Base-by-base conservation (phyloP, 2,797 vertebrate species). In the Tokudaia tokunoshimensis region DNA sequence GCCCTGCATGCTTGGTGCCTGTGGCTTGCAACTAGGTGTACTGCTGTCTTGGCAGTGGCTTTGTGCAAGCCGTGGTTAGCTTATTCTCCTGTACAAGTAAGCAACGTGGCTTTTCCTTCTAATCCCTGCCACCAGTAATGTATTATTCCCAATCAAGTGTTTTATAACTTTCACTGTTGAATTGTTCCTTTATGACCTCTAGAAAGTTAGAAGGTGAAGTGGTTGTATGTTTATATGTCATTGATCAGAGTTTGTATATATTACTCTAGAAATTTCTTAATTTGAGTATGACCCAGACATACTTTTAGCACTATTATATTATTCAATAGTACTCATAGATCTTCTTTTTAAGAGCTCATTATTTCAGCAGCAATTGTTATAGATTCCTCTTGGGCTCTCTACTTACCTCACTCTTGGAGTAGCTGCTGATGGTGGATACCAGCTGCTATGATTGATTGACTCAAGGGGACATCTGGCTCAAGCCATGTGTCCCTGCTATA, bases 131-230 rank as follows among this genome's bases (percentile, higher is more conserved):
- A 47, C 87, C 47, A 70, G 11, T 41, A 22, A 15, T 34, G 20
- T 89, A 44, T 84, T 91, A 78, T 52, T 92, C 41, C 76, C 47
- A 89, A 4, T 81, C 52, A 88, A 37, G 61, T 90, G 6, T 87
- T 87, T 83, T 90, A 91, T 63, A 67, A 67, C 34, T 72, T 89
- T 50, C 24, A 59, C 37, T 94, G 47, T 90, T 2, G 37, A 61
- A 82, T 92, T 29, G 85, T 92, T 83, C 15, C 59, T 95, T 57
- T 88, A 52, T 96, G 82, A 89, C 44, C 22, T 87, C 47, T 44
- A 72, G 20, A 85, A 88, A 92, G 22, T 87, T 63, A 52, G 55
- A 78, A 92, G 26, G 26, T 78, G 67, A 82, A 86, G 20, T 34
- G 22, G 29, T 72, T 89, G 37, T 72, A 10, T 96, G 59, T 70